phyloP scores from a whole-genome alignment of 2,797 vertebrate genomes.

The Pseudochaenichthys georgianus region DNA sequence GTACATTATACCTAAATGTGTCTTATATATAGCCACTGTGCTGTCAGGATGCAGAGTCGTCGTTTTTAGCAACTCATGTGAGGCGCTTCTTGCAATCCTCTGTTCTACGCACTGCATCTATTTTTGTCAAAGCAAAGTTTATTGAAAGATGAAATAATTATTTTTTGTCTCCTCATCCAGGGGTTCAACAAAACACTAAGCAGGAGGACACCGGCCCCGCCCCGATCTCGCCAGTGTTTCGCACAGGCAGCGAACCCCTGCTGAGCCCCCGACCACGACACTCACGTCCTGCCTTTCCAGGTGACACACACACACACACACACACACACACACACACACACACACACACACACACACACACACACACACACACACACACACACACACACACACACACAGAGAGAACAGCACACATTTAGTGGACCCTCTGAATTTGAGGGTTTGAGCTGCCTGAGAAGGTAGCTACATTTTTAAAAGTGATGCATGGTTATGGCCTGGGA shows the following conservation, averaged over 20 bases:
- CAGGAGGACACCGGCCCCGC: slow-evolving; percentile 54
- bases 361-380: no score
- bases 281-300: slow-evolving; percentile 63
- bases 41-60: background rate
- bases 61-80: background rate
- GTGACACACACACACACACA: slow-evolving; percentile 30
- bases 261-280: slow-evolving; percentile 79
- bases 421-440: background rate
- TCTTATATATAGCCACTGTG: background rate
- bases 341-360: no score
- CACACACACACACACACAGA: no score
- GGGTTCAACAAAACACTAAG: slow-evolving; percentile 46
- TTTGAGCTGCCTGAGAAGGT: background rate
- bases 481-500: no score
- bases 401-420: background rate
- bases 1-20: slow-evolving; percentile 52
- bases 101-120: background rate
- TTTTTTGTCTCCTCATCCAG: slow-evolving; percentile 60
- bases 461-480: no score
- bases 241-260: slow-evolving; percentile 89
- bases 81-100: background rate
- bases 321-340: no score
- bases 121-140: no score
- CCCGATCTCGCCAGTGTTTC: slow-evolving; percentile 86
- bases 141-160: no score